Evolutionary conservation across 2,888 invertebrate genomes (phyloP), one percentile per base, ranked within the genome.

Genomic region (Hemithea aestivaria): DNA sequence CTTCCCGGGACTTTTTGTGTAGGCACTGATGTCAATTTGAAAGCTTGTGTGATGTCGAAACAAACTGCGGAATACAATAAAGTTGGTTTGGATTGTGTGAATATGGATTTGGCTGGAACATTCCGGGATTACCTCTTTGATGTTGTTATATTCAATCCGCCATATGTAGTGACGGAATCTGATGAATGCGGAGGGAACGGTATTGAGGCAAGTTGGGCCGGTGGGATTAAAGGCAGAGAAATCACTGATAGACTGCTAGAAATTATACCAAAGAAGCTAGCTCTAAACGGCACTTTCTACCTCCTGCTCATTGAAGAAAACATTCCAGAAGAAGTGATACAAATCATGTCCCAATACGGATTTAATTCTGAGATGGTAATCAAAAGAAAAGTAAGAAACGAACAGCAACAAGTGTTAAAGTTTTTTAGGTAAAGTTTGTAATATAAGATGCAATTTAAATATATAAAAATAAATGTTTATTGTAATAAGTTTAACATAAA

Each of bases 141-240:
- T 89, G 59, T 99, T 10, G 87, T 99, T 36, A 68, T 99, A 34
- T 99, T 98, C 66, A 99, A 99, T 89, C 99, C 99, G 1, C 99
- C 99, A 0, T 99, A 99, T 87, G 99, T 99, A 24, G 94, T 96
- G 0, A 98, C 98, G 0, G 90, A 92, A 6, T 83, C 91, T 27
- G 81, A 89, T 8, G 97, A 98, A 80, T 90, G 95, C 39, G 72
- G 74, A 8, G 68, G 78, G 1, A 73, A 58, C 34, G 83, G 89
- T 39, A 87, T 93, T 33, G 80, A 84, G 33, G 89, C 90, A 34
- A 89, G 92, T 34, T 96, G 95, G 95, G 95, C 95, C 1, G 96
- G 96, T 6, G 96, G 96, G 1, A 36, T 63, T 0, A 87, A 91
- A 52, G 96, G 95, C 2, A 80, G 94, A 40, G 91, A 93, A 74